Percentiles rank a stretch among this genome's conserved stretches.
These are phyloP conservation scores for Brachionichthys hirsutus DNA, from an alignment of 2,113 vertebrate species.

Conservation along the genomic window DNA sequence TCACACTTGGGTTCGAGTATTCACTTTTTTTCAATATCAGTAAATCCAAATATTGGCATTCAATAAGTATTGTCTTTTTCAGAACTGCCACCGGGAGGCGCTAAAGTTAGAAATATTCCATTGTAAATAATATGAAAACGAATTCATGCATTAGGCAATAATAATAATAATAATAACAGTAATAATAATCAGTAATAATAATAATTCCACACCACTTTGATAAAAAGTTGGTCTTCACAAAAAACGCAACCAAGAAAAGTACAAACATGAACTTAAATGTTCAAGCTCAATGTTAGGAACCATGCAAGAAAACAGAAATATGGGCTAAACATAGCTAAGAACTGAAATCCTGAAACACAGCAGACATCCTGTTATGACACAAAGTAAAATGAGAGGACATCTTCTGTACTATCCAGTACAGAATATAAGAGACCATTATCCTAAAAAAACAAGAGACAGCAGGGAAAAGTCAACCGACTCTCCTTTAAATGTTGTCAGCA, in stretches of 20 bases:
- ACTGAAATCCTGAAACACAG: no score
- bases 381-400: neutral
- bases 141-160: neutral
- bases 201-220: no score
- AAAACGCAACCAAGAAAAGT: no score
- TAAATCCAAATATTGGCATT: neutral
- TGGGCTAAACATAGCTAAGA: no score
- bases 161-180: neutral
- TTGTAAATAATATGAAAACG: neutral
- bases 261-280: no score
- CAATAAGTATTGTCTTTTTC: neutral
- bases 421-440: neutral
- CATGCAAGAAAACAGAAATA: neutral
- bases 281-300: neutral
- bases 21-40: neutral
- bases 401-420: no score
- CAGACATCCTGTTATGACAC: neutral
- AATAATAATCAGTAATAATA: neutral
- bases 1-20: neutral
- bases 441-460: neutral
- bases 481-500: neutral
- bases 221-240: no score
- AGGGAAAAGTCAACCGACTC: neutral
- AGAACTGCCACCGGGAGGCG: neutral
- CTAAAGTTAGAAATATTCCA: neutral